Conservation (phyloP, 2,797 vertebrate species). For the Eutrigla gurnardus region DNA sequence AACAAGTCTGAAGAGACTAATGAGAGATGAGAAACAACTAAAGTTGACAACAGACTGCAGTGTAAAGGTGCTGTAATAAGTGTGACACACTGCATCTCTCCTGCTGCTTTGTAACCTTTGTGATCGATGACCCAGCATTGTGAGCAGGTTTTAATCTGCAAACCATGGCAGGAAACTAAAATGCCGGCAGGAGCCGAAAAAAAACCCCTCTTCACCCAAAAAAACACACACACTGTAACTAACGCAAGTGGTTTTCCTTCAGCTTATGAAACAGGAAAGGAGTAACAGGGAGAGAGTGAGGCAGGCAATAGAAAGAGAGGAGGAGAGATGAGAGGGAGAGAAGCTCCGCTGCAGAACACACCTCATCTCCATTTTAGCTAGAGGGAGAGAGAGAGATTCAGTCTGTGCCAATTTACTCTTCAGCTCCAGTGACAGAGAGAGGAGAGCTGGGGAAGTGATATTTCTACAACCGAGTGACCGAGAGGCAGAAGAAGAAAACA, state of each 20-base stretch:
- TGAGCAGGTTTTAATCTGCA: conserved; percentile 29
- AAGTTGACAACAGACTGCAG: not conserved
- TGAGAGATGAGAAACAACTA: not conserved
- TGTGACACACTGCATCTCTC: not conserved
- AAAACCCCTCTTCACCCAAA: conserved; percentile 44
- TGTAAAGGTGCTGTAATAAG: not conserved
- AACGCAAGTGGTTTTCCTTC: conserved; percentile 51
- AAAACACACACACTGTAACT: conserved; percentile 39
- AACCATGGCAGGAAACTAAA: conserved; percentile 27
- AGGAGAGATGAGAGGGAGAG: conserved; percentile 67
- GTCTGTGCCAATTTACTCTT: conserved; percentile 75
- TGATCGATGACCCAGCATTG: conserved; percentile 6
- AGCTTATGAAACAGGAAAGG: conserved; percentile 57
- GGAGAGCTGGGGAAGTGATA: conserved; percentile 69
- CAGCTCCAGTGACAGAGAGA: conserved; percentile 63
- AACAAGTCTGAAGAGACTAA: conserved; percentile 4
- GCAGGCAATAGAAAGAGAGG: conserved; percentile 60
- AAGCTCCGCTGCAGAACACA: conserved; percentile 79
- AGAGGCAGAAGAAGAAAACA: conserved; percentile 40
- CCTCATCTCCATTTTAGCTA: conserved; percentile 78
- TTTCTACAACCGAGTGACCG: conserved; percentile 64
- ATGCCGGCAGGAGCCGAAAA: conserved; percentile 26
- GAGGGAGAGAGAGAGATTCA: conserved; percentile 59
- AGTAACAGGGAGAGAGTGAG: conserved; percentile 58
- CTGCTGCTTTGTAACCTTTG: conserved; percentile 6